Conservation (phyloP, 2,113 vertebrate species). For the Illadopsis cleaveri region DNA sequence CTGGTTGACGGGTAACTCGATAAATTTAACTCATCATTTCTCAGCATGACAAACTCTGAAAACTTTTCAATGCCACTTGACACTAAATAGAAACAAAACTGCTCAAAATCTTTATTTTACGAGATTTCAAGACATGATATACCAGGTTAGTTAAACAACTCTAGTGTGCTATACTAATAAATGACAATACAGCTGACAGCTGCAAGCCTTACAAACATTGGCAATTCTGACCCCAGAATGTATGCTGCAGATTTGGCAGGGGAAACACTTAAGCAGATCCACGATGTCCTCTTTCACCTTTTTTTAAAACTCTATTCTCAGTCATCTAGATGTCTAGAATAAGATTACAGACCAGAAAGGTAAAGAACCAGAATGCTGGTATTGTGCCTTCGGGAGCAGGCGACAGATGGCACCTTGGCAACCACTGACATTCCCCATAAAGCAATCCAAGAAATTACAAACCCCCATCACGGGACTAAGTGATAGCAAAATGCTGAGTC, state of each 20-base stretch:
- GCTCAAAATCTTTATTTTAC: background rate
- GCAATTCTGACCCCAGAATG: background rate
- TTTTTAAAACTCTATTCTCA: background rate
- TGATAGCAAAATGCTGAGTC: background rate
- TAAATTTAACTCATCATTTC: background rate
- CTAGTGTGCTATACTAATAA: background rate
- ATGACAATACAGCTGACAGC: background rate
- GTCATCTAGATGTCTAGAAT: background rate
- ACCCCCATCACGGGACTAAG: rapidly evolving
- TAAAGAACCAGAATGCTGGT: rapidly evolving
- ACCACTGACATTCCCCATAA: background rate
- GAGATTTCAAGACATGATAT: background rate
- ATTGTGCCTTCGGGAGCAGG: background rate
- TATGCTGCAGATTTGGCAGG: background rate
- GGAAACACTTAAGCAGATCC: background rate
- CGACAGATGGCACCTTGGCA: background rate
- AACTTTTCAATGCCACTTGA: background rate
- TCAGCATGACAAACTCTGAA: background rate
- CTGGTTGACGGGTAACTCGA: rapidly evolving
- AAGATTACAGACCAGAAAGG: background rate
- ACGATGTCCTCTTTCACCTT: background rate
- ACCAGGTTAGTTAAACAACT: background rate
- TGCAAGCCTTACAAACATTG: background rate
- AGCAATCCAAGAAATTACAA: background rate
- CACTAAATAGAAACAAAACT: background rate